These are phyloP conservation scores for Myiagra hebetior DNA, from an alignment of 2,113 vertebrate species.

Conservation along the genomic window DNA sequence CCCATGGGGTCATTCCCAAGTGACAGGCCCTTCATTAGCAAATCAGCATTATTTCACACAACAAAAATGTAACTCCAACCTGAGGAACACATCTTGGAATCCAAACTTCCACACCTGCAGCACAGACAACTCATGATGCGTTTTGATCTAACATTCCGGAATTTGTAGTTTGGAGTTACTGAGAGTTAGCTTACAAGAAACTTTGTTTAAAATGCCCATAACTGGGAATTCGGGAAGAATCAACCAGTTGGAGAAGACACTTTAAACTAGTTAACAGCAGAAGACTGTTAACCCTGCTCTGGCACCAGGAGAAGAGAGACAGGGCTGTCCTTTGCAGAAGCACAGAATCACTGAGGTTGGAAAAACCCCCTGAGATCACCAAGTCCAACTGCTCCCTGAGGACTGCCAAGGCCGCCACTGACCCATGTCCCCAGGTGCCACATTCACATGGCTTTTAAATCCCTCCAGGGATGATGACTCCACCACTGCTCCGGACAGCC, in stretches of 20 bases:
- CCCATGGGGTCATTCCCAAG: not conserved
- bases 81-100: not conserved
- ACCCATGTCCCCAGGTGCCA: not conserved
- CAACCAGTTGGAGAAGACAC: not conserved
- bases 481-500: too few species aligned
- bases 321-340: not conserved
- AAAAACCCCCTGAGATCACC: not conserved
- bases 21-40: not conserved
- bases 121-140: fast-evolving
- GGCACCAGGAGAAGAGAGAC: too few species aligned
- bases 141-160: too few species aligned
- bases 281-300: not conserved
- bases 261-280: not conserved
- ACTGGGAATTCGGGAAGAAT: not conserved
- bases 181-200: not conserved
- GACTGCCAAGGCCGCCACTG: not conserved
- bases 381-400: not conserved
- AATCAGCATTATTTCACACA: not conserved
- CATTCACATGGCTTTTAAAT: not conserved
- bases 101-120: not conserved
- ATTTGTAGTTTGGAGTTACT: not conserved
- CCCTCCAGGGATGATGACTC: not conserved
- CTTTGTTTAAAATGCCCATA: not conserved
- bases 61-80: not conserved
- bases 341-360: not conserved